phyloP scores from a whole-genome alignment of 2,113 vertebrate species.

The Aspidoscelis tigris region DNA sequence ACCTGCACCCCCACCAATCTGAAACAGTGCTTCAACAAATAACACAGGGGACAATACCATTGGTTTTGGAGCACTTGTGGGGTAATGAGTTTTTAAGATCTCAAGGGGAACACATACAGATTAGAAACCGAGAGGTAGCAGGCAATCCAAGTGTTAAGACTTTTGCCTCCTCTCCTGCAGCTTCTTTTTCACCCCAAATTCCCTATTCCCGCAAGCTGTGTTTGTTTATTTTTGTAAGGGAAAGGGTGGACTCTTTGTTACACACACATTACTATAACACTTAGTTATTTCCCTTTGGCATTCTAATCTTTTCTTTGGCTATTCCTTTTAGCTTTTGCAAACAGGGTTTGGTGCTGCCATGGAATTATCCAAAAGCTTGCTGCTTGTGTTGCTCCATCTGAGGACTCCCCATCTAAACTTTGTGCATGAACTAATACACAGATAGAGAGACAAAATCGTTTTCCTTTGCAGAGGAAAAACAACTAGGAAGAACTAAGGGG shows the following conservation, averaged over 20 bases:
- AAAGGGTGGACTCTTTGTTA: background rate
- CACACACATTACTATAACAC: background rate
- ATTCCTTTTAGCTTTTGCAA: conserved; percentile 18
- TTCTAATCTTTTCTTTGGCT: background rate
- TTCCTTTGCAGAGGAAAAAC: background rate
- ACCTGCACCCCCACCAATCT: no score
- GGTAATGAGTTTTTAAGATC: background rate
- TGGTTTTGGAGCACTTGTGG: background rate
- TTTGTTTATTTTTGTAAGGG: background rate
- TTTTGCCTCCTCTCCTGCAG: background rate
- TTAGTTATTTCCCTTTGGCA: background rate
- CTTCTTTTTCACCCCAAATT: background rate
- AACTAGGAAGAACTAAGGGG: conserved; percentile 1
- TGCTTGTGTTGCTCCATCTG: background rate
- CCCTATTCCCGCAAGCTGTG: background rate
- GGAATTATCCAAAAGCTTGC: conserved; percentile 5
- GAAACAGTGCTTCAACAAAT: no score
- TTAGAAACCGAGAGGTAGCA: background rate
- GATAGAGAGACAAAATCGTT: conserved; percentile 32
- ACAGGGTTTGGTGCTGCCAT: background rate
- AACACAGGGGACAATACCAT: background rate
- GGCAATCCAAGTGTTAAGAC: background rate
- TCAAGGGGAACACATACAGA: background rate
- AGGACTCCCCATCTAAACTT: background rate
- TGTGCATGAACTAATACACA: background rate